A percentile compares a stretch with the other conserved stretches of the same genome.
Conservation (phyloP, 2,797 vertebrate genomes). For the Enteromius radiatus region DNA sequence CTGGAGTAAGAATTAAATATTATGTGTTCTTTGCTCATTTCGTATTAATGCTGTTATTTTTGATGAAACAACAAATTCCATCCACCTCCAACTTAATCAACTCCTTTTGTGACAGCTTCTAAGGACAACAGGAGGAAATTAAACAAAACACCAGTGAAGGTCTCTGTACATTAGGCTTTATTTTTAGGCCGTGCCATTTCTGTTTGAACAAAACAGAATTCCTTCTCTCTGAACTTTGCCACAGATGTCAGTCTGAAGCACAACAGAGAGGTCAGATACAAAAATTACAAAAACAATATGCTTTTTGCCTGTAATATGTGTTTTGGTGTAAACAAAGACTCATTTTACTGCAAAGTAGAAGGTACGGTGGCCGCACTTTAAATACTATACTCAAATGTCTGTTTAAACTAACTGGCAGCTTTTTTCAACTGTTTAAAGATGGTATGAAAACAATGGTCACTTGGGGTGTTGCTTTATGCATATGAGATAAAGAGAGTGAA, state of each 20-base stretch:
- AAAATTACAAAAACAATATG: slow-evolving; percentile 55
- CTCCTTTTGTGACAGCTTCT: slow-evolving; percentile 32
- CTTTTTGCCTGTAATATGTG: slow-evolving; percentile 55
- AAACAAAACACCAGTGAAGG: slow-evolving; percentile 50
- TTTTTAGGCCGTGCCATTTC: slow-evolving; percentile 54
- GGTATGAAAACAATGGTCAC: slow-evolving; percentile 63
- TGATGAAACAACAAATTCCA: slow-evolving; percentile 34
- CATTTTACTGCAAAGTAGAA: slow-evolving; percentile 51
- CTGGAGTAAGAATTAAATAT: not conserved
- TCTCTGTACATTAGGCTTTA: slow-evolving; percentile 33
- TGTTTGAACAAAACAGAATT: slow-evolving; percentile 50
- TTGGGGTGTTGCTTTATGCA: slow-evolving; percentile 35
- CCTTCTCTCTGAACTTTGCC: slow-evolving; percentile 54
- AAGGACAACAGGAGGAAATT: slow-evolving; percentile 29
- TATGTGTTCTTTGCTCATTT: not conserved
- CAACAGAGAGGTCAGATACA: slow-evolving; percentile 46
- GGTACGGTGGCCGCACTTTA: slow-evolving; percentile 58
- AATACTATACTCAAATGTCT: slow-evolving; percentile 65
- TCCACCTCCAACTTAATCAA: slow-evolving; percentile 36
- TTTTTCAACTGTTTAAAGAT: slow-evolving; percentile 55
- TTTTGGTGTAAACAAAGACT: slow-evolving; percentile 61
- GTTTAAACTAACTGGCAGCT: slow-evolving; percentile 56
- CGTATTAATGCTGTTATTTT: slow-evolving; percentile 30
- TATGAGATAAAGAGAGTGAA: not conserved
- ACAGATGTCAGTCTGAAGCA: slow-evolving; percentile 49